These are phyloP conservation scores for Nymphalis polychloros DNA, from an alignment of 2,888 invertebrate genomes.

Conservation along the genomic window DNA sequence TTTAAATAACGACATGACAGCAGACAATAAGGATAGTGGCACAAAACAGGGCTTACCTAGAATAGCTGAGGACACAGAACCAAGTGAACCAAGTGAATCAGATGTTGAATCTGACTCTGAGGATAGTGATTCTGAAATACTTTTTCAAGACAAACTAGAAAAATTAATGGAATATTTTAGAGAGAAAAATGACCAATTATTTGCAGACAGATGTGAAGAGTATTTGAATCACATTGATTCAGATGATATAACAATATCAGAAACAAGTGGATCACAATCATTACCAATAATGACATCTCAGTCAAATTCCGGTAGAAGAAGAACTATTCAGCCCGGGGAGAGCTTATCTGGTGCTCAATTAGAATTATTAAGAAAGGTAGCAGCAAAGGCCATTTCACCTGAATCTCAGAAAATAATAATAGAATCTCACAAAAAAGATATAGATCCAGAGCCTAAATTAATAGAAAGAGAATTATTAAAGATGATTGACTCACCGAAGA, in stretches of 20 bases:
- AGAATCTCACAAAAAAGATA: conserved; percentile 80
- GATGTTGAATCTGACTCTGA: conserved; percentile 84
- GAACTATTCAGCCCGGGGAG: conserved; percentile 84
- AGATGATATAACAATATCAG: conserved; percentile 78
- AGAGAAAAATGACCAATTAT: conserved; percentile 85
- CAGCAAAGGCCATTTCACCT: conserved; percentile 78
- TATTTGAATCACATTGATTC: conserved; percentile 80
- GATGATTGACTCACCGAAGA: conserved; percentile 78
- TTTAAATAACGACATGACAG: conserved; percentile 81
- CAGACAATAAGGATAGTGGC: conserved; percentile 68
- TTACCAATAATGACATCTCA: conserved; percentile 75
- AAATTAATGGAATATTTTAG: conserved; percentile 87
- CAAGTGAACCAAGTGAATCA: conserved; percentile 83
- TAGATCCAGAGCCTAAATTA: conserved; percentile 79
- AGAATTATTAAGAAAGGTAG: conserved; percentile 82
- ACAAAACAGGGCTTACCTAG: conserved; percentile 74
- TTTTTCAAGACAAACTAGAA: conserved; percentile 87
- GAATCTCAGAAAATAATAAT: conserved; percentile 79
- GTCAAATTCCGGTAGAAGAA: conserved; percentile 75
- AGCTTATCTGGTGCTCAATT: conserved; percentile 82
- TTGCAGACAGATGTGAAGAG: conserved; percentile 83
- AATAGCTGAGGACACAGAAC: conserved; percentile 80
- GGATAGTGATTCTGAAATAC: conserved; percentile 82
- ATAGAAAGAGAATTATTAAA: conserved; percentile 77
- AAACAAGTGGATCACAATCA: conserved; percentile 76